Evolutionary conservation across 1,140 invertebrate species (phyloP), one percentile per base, ranked within the genome.

Genomic region (Neuroterus valhalla): DNA sequence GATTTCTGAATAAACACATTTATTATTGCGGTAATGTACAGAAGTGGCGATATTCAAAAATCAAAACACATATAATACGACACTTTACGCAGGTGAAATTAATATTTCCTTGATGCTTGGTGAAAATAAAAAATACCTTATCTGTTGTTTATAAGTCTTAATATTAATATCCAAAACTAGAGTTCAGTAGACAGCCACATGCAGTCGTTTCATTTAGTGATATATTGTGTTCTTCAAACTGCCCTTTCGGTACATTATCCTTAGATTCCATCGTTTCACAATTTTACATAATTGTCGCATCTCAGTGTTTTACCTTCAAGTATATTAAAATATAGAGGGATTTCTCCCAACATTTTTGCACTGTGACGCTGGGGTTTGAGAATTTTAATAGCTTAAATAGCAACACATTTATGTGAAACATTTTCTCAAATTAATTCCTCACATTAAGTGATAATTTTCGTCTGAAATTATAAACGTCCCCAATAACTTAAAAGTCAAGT

Each of bases 11-110:
- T 62, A 62, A 62, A 62, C 55, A 62, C 72, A 80, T 81, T 85
- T 84, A 83, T 84, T 84, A 83, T 82, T 85, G 66, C 76, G 78
- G 78, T 81, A 83, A 68, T 78, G 69, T 81, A 82, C 83, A 79
- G 81, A 85, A 83, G 77, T 82, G 75, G 66, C 81, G 72, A 80
- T 84, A 73, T 74, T 71, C 55, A 74, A 83, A 83, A 73, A 72
- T 71, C 55, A 74, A 83, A 83, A 84, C 78, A 79, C 77, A 79
- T 71, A 75, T 67, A 66, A 45, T 71, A 48, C 73, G 62, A 71
- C 69, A 50, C 76, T 71, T 69, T 69, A 66, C 76, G 74, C 70
- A 62, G n/a, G 26, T 62, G n/a, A 62, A 15, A 62, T 23, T 62
- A 62, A 62, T 62, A 62, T 31, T 62, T 62, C 31, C 55, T 38